These are phyloP conservation scores for Dicerorhinus sumatrensis DNA, from an alignment of 2,113 vertebrate species.

Conservation along the genomic window DNA sequence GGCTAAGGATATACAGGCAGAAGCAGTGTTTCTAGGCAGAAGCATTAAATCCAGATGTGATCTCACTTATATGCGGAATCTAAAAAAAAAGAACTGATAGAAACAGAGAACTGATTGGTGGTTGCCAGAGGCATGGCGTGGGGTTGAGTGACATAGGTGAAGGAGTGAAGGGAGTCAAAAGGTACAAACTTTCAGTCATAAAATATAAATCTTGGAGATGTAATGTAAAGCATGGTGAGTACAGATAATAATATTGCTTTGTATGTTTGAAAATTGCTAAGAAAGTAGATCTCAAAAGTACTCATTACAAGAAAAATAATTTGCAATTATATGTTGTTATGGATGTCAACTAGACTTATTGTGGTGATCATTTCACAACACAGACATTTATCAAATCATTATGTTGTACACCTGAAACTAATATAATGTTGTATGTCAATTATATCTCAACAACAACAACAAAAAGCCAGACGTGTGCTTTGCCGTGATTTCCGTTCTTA, in stretches of 20 bases:
- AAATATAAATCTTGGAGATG: background rate
- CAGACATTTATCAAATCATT: background rate
- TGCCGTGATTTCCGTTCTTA: background rate
- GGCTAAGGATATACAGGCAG: constrained; percentile 16
- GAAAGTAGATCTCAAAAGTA: background rate
- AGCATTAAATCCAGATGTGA: background rate
- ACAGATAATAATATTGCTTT: background rate
- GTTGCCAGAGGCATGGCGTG: background rate
- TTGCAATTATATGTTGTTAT: background rate
- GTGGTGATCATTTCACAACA: background rate
- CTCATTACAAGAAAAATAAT: background rate
- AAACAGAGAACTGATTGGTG: background rate
- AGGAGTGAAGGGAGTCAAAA: background rate
- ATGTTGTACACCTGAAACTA: background rate
- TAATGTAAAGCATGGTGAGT: background rate
- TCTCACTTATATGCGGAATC: background rate
- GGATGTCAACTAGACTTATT: background rate
- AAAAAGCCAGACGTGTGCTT: background rate
- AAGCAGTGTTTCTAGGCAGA: background rate
- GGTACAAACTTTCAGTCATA: background rate
- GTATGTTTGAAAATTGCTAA: background rate
- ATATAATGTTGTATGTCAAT: background rate
- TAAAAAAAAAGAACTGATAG: background rate
- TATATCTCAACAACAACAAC: background rate
- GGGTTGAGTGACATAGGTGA: background rate